Base-by-base conservation (phyloP, 1,140 invertebrate species). In the Zaprionus ornatus region DNA sequence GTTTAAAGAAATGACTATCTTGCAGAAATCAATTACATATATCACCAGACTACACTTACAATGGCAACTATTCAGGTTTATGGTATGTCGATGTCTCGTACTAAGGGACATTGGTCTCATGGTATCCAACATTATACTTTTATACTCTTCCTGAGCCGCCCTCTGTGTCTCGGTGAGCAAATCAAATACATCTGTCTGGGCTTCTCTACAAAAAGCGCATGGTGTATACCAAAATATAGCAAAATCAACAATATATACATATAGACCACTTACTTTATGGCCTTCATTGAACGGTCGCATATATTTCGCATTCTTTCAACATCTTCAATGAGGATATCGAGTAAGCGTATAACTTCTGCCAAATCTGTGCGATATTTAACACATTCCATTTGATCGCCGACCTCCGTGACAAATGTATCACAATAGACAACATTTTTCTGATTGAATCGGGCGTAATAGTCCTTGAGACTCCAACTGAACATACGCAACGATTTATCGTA, bases 311-410 rank as follows among this genome's bases (percentile, higher is more conserved):
- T 21, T 37, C 6, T 79, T 56, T 0, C 7, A 0, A 83, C 27
- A 61, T 87, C 80, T 0, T 25, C 17, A 5, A 59, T 29, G 2
- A 87, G 10, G 1, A 45, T 13, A 3, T 59, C 35, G 6, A 87
- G 19, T 5, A 87, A 56, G 7, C 71, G 69, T 2, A 74, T 56
- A 1, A 87, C 32, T 12, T 87, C 83, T 1, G 55, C 42, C 1
- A 87, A 3, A 42, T 87, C 83, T 5, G 66, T 64, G 21, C 76
- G 59, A 17, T 70, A 88, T 12, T 87, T 87, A 15, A 69, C 72
- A 0, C 59, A 35, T 35, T 77, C 50, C 55, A 71, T 23, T 79
- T 74, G 4, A 3, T 23, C n/a, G 56, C 69, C 5, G 45, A 54
- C 50, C 9, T 64, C 54, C 1, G 21, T 23, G 25, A 80, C 72